Evolutionary conservation across 1,140 invertebrate species (phyloP).

Genomic region (Macrosteles quadrilineatus): DNA sequence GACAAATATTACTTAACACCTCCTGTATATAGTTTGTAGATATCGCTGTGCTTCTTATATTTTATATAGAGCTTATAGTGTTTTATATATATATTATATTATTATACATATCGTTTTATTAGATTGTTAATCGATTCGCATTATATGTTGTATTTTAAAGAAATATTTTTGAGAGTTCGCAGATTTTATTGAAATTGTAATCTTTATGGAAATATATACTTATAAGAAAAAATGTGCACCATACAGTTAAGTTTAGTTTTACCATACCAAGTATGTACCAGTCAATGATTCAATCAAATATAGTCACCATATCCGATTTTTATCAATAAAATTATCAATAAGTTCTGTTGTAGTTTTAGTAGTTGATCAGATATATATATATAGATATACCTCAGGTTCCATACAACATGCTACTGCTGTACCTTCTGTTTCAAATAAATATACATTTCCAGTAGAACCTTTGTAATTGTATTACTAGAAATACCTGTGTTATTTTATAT

Average conservation of each 20-base stretch:
- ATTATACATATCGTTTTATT: conserved; percentile 23
- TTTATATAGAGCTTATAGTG: conserved; percentile 25
- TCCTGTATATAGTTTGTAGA: conserved; percentile 16
- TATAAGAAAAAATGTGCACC: background rate
- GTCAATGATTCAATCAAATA: no score
- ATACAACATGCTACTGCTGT: conserved; percentile 21
- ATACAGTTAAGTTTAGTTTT: no score
- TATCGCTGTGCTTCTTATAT: conserved; percentile 16
- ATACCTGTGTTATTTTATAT: no score
- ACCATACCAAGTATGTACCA: no score
- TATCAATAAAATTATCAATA: no score
- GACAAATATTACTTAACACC: conserved; percentile 2
- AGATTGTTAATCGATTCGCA: conserved; percentile 8
- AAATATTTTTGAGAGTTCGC: conserved; percentile 20
- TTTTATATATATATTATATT: conserved; percentile 23
- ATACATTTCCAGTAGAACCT: conserved; percentile 13
- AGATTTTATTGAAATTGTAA: conserved; percentile 20
- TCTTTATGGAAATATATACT: conserved; percentile 15
- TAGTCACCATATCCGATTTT: no score
- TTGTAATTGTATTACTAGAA: no score
- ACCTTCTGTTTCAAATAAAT: conserved; percentile 12
- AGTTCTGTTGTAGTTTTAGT: no score
- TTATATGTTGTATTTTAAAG: conserved; percentile 26
- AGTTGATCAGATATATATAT: no score
- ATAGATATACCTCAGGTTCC: conserved; percentile 12